Conservation (phyloP, 1,140 invertebrate genomes). For the Cydia strobilella region DNA sequence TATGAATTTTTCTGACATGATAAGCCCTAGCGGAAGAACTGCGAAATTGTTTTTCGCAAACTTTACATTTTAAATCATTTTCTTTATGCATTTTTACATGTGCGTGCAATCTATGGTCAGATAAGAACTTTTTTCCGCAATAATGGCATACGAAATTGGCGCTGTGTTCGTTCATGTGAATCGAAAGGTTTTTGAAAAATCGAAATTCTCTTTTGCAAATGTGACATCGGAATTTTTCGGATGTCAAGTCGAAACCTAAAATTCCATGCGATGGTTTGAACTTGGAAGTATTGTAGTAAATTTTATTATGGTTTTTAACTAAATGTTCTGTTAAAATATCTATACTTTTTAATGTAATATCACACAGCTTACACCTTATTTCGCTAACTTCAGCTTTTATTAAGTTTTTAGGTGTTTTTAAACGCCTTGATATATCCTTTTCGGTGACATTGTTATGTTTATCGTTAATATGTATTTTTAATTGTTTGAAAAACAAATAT, state of each 20-base stretch:
- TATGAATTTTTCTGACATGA: slow-evolving; percentile 35
- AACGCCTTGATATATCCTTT: slow-evolving; percentile 6
- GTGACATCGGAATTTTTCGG: slow-evolving; percentile 35
- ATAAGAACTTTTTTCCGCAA: slow-evolving; percentile 37
- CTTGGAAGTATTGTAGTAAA: background rate
- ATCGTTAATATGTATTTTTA: slow-evolving; percentile 34
- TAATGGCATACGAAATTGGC: slow-evolving; percentile 35
- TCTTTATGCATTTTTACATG: slow-evolving; percentile 34
- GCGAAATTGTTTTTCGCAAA: slow-evolving; percentile 34
- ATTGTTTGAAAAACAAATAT: slow-evolving; percentile 33
- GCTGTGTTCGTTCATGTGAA: slow-evolving; percentile 40
- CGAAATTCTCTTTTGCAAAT: slow-evolving; percentile 35
- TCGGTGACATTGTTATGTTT: slow-evolving; percentile 31
- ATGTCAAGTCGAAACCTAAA: slow-evolving; percentile 35
- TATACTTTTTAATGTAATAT: slow-evolving; percentile 14
- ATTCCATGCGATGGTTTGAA: slow-evolving; percentile 34
- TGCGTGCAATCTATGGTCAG: slow-evolving; percentile 34
- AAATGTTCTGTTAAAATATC: slow-evolving; percentile 33
- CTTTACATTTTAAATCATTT: slow-evolving; percentile 30
- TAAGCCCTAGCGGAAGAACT: slow-evolving; percentile 15
- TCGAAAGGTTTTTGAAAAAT: slow-evolving; percentile 38
- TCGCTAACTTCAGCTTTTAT: slow-evolving; percentile 36
- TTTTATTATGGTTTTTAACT: slow-evolving; percentile 19
- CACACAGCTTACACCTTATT: slow-evolving; percentile 35
- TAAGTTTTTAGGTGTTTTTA: slow-evolving; percentile 36